Conservation (phyloP, 1,140 invertebrate species). For the Sitobion miscanthi region DNA sequence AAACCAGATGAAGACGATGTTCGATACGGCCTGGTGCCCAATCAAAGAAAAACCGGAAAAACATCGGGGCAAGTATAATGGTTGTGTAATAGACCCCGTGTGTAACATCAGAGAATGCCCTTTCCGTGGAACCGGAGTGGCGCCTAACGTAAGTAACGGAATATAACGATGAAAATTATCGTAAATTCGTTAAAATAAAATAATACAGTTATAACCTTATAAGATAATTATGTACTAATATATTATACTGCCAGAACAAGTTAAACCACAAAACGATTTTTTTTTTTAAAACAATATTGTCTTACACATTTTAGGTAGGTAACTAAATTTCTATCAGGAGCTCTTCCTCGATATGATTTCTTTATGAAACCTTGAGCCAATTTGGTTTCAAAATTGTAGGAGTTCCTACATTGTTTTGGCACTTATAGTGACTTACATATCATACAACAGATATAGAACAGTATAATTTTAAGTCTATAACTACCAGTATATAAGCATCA, state of each 20-base stretch:
- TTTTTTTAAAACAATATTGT: background rate
- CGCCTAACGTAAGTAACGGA: background rate
- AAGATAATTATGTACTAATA: background rate
- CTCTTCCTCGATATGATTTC: background rate
- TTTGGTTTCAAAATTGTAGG: too few relatives aligned
- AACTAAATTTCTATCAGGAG: background rate
- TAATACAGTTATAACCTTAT: background rate
- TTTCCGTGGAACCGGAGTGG: background rate
- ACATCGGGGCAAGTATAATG: background rate
- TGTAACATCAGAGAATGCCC: background rate
- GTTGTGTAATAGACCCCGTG: background rate
- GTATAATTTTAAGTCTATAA: too few relatives aligned
- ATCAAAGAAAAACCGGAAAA: background rate
- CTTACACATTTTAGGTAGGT: background rate
- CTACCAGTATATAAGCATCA: too few relatives aligned
- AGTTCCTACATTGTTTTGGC: too few relatives aligned
- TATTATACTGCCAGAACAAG: background rate
- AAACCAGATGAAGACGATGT: constrained; percentile 14
- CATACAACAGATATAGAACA: too few relatives aligned
- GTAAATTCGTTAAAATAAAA: background rate
- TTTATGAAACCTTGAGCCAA: background rate
- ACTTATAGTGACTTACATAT: too few relatives aligned
- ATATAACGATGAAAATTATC: background rate
- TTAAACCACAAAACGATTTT: background rate
- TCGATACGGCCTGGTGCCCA: background rate